Base-by-base conservation (phyloP, 2,113 vertebrate genomes). In the Mionectes macconnelli region DNA sequence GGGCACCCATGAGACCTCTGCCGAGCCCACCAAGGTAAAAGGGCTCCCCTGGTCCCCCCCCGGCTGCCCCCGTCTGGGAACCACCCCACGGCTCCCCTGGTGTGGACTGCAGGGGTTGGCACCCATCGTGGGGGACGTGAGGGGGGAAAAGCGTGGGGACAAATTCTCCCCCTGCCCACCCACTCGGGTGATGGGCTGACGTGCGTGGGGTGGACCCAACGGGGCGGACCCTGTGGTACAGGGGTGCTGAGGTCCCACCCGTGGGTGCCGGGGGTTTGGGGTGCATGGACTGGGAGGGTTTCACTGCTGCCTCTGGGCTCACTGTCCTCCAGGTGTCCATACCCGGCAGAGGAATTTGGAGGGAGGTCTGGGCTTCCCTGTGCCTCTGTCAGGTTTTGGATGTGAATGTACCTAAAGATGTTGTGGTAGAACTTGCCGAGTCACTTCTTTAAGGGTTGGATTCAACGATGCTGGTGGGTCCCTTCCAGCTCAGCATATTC, bases 11-110 rank as follows among this genome's bases (percentile, higher is more conserved):
- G 96, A 85, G 67, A 79, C 17, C 86, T 56, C 83, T 30, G 84
- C 87, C 35, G 28, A 82, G 78, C 66, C 86, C 40, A 4, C 75
- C 63, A 82, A 97, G 95, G 96, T 96, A 97, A 96, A 31, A 52
- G 28, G 89, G 83, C 10, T 72, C 39, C 78, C 47, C 86, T 1
- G 3, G 16, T 47, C 20, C 45, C 4, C 28, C 39, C 39, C 31
- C 40, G 7, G 37, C 47, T 39, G 4, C 16, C 31, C 22, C 23
- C 28, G n/a, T 27, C 16, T 4, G 55, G 44, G 70, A 57, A 30
- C 30, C 6, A 1, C 50, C 33, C 25, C 39, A 35, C 2, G 6
- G 21, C 14, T 49, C 19, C 37, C 24, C 18, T 12, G 40, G 17
- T 25, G 37, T 1, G 25, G 44, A 16, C 39, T 69, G 44, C 18